These are phyloP conservation scores for Pristionchus pacificus DNA, from an alignment of 1,140 invertebrate species.

Conservation along the genomic window DNA sequence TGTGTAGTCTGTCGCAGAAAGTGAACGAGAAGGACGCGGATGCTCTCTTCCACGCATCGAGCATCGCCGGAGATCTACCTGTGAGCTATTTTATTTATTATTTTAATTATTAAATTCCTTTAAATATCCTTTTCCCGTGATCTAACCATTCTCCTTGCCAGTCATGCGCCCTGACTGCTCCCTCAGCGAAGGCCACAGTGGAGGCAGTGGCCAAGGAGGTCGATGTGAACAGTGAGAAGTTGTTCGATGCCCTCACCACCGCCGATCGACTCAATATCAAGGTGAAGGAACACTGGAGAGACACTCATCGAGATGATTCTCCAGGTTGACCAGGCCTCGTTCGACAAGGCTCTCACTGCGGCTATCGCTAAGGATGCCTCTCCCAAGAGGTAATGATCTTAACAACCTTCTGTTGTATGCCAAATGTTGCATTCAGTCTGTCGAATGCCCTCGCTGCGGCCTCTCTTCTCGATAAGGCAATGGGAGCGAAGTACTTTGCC, in stretches of 20 bases:
- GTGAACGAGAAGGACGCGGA: not conserved
- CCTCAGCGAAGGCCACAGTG: not conserved
- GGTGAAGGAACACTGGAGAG: not conserved
- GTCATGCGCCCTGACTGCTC: not conserved
- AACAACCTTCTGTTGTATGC: not conserved
- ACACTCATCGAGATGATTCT: not conserved
- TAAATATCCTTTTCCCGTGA: too few species aligned
- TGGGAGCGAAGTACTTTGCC: slow-evolving; percentile 67
- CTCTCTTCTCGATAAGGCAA: slow-evolving; percentile 1
- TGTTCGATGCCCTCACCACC: not conserved
- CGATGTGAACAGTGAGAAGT: not conserved
- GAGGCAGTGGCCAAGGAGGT: not conserved
- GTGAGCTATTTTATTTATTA: not conserved
- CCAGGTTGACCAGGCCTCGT: not conserved
- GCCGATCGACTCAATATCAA: not conserved
- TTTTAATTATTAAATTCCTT: not conserved
- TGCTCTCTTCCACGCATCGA: not conserved
- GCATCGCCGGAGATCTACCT: not conserved
- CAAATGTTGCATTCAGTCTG: slow-evolving; percentile 4
- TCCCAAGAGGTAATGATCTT: not conserved
- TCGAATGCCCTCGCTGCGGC: not conserved
- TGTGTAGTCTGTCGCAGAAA: not conserved
- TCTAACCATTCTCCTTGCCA: too few species aligned
- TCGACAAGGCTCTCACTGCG: not conserved
- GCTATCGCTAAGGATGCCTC: not conserved